A percentile compares a stretch with the other conserved stretches of the same genome.
phyloP scores from a whole-genome alignment of 2,888 invertebrate genomes.

The Cheilosia soror region DNA sequence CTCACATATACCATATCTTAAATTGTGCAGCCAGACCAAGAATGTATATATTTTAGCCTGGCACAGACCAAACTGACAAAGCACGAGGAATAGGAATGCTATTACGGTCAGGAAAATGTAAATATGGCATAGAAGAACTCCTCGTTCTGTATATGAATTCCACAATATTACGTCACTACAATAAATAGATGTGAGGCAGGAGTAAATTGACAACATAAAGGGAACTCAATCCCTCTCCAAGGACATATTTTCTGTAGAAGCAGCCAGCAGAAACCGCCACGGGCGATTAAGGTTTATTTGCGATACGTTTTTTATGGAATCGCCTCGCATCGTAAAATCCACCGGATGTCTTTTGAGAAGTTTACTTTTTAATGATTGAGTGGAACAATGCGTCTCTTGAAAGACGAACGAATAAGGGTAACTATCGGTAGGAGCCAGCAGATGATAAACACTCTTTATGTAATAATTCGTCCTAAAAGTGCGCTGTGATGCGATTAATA shows the following conservation, averaged over 20 bases:
- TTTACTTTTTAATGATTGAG: constrained; percentile 31
- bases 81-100: constrained; percentile 48
- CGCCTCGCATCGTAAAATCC: constrained; percentile 33
- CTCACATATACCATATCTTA: constrained; percentile 11
- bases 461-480: constrained; percentile 52
- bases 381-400: background rate
- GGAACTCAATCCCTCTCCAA: background rate
- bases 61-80: background rate
- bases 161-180: constrained; percentile 25
- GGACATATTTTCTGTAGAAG: background rate
- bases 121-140: constrained; percentile 33
- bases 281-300: constrained; percentile 58
- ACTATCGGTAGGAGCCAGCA: background rate
- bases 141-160: constrained; percentile 1
- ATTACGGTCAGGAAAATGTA: constrained; percentile 49
- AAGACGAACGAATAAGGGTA: background rate
- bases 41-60: background rate
- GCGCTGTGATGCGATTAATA: constrained; percentile 60
- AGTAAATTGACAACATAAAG: background rate
- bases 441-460: constrained; percentile 61
- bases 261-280: constrained; percentile 7
- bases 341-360: constrained; percentile 6
- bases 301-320: constrained; percentile 48
- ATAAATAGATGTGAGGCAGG: background rate
- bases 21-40: constrained; percentile 1